Evolutionary conservation across 2,888 invertebrate genomes (phyloP).

Genomic region (Drosophila paramelanica): DNA sequence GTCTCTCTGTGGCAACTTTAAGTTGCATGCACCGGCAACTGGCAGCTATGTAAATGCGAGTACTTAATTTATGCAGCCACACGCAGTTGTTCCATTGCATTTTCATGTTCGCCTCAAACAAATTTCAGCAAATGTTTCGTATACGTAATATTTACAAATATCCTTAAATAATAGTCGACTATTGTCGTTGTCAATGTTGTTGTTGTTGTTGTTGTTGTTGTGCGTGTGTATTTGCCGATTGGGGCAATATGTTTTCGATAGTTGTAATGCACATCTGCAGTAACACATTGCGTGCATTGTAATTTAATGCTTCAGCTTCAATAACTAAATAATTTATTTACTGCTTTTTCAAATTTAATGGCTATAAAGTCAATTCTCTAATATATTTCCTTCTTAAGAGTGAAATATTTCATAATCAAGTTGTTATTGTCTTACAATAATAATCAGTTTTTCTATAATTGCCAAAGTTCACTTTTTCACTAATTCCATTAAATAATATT

Average conservation of each 20-base stretch:
- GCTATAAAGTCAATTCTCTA: too few species aligned
- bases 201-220: too few species aligned
- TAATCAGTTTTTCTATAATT: too few species aligned
- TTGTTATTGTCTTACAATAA: too few species aligned
- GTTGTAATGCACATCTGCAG: conserved; percentile 4
- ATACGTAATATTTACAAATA: conserved; percentile 18
- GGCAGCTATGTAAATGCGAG: conserved; percentile 30
- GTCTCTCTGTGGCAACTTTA: conserved; percentile 19
- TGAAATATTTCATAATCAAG: too few species aligned
- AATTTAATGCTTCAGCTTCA: not conserved
- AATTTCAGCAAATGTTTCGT: conserved; percentile 12
- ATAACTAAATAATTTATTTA: not conserved
- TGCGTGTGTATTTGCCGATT: not conserved
- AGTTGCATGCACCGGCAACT: conserved; percentile 32
- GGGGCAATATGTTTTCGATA: conserved; percentile 3
- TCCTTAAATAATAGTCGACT: conserved; percentile 9
- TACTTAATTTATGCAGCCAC: conserved; percentile 68
- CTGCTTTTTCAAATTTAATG: too few species aligned
- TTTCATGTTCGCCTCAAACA: not conserved
- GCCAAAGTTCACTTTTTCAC: not conserved
- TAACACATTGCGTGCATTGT: not conserved
- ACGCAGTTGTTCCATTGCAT: conserved; percentile 36
- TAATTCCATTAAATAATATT: conserved; percentile 10
- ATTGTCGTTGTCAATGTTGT: conserved; percentile 1
- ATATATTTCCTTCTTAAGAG: too few species aligned